Evolutionary conservation across 2,888 invertebrate species (phyloP).

Genomic region (Parnassius mnemosyne): DNA sequence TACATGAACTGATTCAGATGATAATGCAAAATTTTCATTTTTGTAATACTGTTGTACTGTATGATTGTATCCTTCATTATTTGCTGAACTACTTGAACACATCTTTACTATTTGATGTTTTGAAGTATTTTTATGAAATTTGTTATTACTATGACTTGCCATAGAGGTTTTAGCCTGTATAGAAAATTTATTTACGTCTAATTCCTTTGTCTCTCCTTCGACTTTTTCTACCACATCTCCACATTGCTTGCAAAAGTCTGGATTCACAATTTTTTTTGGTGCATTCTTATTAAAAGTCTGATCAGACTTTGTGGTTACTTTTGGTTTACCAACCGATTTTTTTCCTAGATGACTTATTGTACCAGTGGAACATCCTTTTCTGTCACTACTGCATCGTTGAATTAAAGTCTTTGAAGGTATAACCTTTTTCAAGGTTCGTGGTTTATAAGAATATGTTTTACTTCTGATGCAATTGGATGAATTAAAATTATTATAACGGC

Average conservation of each 20-base stretch:
- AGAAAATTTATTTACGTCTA: conserved; percentile 11
- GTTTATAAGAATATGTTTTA: conserved; percentile 27
- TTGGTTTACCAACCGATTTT: conserved; percentile 34
- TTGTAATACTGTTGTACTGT: conserved; percentile 57
- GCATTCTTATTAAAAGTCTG: conserved; percentile 37
- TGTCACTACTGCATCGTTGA: conserved; percentile 21
- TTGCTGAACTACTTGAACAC: conserved; percentile 10
- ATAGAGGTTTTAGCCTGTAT: neutral
- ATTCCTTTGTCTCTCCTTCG: conserved; percentile 14
- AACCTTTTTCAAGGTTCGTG: conserved; percentile 45
- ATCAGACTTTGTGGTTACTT: conserved; percentile 60
- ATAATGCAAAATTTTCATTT: conserved; percentile 57
- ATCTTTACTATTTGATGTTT: conserved; percentile 1
- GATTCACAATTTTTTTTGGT: conserved; percentile 14
- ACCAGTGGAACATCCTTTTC: conserved; percentile 51
- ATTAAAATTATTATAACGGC: neutral
- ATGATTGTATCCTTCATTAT: neutral
- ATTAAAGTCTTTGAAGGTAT: conserved; percentile 41
- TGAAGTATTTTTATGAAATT: neutral
- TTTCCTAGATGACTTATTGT: conserved; percentile 32
- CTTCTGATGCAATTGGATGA: neutral
- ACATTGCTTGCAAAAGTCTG: conserved; percentile 45
- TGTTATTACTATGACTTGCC: neutral
- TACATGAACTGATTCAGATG: conserved; percentile 49
- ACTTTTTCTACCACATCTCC: conserved; percentile 43